Percentiles rank a stretch among this genome's conserved stretches.
Conservation (phyloP, 2,797 vertebrate genomes). For the Martes flavigula region DNA sequence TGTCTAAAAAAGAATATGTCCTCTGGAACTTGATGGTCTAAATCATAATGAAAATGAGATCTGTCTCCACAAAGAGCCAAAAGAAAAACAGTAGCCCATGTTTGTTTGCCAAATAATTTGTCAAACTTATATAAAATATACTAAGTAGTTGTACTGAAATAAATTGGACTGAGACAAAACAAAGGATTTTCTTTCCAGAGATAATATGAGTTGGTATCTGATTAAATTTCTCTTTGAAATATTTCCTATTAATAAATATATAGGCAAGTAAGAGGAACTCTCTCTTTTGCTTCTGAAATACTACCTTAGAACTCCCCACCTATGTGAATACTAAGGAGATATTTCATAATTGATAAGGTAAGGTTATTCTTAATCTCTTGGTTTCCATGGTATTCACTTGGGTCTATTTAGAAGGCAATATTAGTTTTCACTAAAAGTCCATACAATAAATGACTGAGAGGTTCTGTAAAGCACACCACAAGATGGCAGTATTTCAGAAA, state of each 20-base stretch:
- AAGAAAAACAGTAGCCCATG: not conserved
- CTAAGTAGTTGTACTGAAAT: not conserved
- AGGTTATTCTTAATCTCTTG: not conserved
- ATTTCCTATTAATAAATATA: not conserved
- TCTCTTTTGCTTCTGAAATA: not conserved
- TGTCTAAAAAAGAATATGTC: not conserved
- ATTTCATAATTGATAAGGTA: not conserved
- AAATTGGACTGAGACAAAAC: not conserved
- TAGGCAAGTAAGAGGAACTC: not conserved
- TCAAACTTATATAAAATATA: not conserved
- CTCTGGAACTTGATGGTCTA: not conserved
- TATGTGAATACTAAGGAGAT: not conserved
- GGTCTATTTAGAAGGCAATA: not conserved
- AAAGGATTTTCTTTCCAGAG: not conserved
- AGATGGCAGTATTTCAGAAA: conserved; percentile 79
- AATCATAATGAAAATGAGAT: not conserved
- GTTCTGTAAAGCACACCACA: conserved; percentile 57
- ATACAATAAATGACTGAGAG: not conserved
- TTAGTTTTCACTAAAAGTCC: not conserved
- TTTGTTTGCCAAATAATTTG: not conserved
- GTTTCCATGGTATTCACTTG: not conserved
- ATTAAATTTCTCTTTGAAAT: conserved; percentile 31
- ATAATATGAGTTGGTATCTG: not conserved
- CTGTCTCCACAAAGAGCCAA: not conserved
- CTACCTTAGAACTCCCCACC: not conserved